Base-by-base conservation (phyloP, 2,888 invertebrate genomes). In the Cybosia mesomella region DNA sequence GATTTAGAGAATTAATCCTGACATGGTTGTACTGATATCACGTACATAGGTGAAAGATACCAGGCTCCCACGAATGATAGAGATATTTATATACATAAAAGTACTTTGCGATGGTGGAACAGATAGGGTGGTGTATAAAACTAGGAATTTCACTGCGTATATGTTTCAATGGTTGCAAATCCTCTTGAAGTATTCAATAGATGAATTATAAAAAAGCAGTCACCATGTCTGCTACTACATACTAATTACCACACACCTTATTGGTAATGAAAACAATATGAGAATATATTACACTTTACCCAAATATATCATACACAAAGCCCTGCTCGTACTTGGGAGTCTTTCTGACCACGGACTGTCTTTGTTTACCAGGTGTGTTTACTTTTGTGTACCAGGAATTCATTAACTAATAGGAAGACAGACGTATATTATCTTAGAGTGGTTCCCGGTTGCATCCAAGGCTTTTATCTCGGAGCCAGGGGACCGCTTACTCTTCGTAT, bases 51-150 rank as follows among this genome's bases (percentile, higher is more conserved):
- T 39, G 10, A 24, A 53, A 39, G 59, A n/a, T 60, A 66, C 39
- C 39, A 66, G 59, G 66, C 22, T 66, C 59, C 2, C 28, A 66
- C 60, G 39, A 66, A 59, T 36, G 13, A 36, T 36, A 28, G 22
- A 58, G 22, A 39, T 36, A 18, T 54, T 54, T 36, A 54, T 60
- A 34, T 32, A 58, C 22, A 36, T 13, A 39, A 39, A 21, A 59
- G 21, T 21, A n/a, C 21, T 8, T 13, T 24, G 18, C 24, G 21
- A 21, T 59, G 10, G 22, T 59, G 22, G 22, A 34, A 36, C 21
- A 21, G 58, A 36, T 21, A 21, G 11, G 34, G 13, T 11, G 34
- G 58, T 34, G 32, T 32, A 21, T 32, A 32, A 18, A 32, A 58
- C 28, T 28, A 32, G 28, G 10, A 58, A 11, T 34, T 34, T 39